Conservation (phyloP, 2,797 vertebrate genomes). For the Gymnoscopelus braueri region DNA sequence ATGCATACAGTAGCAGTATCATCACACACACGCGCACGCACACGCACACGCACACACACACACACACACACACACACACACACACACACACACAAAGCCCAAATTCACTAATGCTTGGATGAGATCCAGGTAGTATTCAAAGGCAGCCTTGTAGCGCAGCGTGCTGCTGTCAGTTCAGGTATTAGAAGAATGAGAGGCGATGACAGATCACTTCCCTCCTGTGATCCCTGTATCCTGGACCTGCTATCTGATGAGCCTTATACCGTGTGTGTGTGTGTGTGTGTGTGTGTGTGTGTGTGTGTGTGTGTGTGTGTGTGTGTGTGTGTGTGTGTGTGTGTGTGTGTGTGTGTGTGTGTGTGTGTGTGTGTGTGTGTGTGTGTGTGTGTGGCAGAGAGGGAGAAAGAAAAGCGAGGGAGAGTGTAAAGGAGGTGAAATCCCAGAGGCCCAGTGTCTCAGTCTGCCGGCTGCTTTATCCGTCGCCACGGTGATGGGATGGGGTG, state of each 20-base stretch:
- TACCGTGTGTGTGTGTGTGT: too few relatives aligned
- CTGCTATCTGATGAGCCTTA: constrained; percentile 42
- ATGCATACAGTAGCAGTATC: too few relatives aligned
- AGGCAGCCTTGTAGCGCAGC: too few relatives aligned
- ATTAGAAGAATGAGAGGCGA: constrained; percentile 31
- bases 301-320: too few relatives aligned
- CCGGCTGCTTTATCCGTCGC: constrained; percentile 46
- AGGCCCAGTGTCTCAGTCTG: constrained; percentile 41
- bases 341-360: neutral
- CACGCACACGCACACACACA: too few relatives aligned
- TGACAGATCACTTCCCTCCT: constrained; percentile 61
- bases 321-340: neutral
- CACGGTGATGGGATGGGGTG: constrained; percentile 39
- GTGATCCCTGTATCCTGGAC: constrained; percentile 53
- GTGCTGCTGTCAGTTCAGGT: constrained; percentile 36
- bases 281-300: too few relatives aligned
- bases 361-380: neutral
- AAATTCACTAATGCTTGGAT: neutral
- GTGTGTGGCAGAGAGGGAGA: neutral
- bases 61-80: too few relatives aligned
- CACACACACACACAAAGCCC: too few relatives aligned
- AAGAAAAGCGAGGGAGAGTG: neutral
- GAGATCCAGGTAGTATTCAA: constrained; percentile 9
- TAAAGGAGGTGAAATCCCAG: constrained; percentile 34
- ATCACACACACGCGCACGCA: too few relatives aligned